A percentile compares a stretch with the other conserved stretches of the same genome.
These are phyloP conservation scores for Trogon melanurus DNA, from an alignment of 2,113 vertebrate species.

Conservation along the genomic window DNA sequence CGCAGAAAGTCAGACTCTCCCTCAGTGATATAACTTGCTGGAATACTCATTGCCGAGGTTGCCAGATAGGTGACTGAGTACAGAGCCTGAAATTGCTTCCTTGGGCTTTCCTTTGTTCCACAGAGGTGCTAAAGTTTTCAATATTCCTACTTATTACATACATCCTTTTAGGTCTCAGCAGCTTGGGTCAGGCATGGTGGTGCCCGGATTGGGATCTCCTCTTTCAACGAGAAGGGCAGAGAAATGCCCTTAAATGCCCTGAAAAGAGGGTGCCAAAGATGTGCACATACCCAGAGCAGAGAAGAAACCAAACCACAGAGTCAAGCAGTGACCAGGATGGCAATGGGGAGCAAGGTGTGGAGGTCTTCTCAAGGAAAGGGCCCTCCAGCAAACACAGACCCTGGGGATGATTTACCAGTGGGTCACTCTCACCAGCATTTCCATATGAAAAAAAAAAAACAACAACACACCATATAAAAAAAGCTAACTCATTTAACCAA, in stretches of 20 bases:
- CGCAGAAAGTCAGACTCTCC: conserved; percentile 47
- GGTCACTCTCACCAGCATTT: neutral
- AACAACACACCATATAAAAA: no score
- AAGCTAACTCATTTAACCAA: neutral
- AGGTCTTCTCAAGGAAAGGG: neutral
- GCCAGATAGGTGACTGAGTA: conserved; percentile 55
- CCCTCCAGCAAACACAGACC: neutral
- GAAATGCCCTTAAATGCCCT: neutral
- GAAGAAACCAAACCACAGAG: no score
- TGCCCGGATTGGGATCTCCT: neutral
- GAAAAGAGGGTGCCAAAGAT: neutral
- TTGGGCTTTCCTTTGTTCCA: conserved; percentile 42
- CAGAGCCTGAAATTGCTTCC: conserved; percentile 48
- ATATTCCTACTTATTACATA: neutral
- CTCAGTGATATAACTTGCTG: conserved; percentile 29
- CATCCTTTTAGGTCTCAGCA: neutral
- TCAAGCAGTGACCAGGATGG: neutral
- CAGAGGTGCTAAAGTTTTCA: conserved; percentile 4
- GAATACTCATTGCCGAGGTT: conserved; percentile 51
- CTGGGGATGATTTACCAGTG: accelerated
- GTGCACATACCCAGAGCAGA: neutral
- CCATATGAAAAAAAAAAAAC: neutral
- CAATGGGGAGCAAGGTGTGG: accelerated
- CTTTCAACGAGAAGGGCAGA: neutral
- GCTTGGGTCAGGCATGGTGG: accelerated